These are phyloP conservation scores for Magallana nippona DNA, from an alignment of 2,888 invertebrate species.

Conservation along the genomic window DNA sequence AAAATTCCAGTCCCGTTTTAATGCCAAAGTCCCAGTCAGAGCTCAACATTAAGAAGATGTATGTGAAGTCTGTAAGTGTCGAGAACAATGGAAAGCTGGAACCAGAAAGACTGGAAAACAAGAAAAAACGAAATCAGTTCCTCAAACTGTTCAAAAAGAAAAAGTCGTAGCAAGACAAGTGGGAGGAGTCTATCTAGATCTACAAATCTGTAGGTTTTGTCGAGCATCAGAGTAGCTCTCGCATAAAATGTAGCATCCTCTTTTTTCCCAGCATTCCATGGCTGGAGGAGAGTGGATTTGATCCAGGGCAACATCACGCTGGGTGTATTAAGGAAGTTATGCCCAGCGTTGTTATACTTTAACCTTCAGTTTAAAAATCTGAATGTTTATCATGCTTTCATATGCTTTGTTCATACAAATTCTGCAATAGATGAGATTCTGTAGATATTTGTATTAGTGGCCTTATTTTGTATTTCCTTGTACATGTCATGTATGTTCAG, in stretches of 20 bases:
- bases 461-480: too few species aligned
- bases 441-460: too few species aligned
- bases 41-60: slow-evolving; percentile 27
- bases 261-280: neutral
- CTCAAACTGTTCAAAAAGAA: slow-evolving; percentile 40
- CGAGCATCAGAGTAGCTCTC: neutral
- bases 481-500: too few species aligned
- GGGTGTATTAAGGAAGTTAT: too few species aligned
- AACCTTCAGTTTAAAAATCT: too few species aligned
- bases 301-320: neutral
- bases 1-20: neutral
- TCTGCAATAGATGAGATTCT: too few species aligned
- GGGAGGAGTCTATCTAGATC: slow-evolving; percentile 8
- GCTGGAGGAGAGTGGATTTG: neutral
- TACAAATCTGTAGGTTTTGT: slow-evolving; percentile 19
- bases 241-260: neutral
- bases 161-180: neutral
- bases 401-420: too few species aligned
- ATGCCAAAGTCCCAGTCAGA: slow-evolving; percentile 44
- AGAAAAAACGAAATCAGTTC: slow-evolving; percentile 39
- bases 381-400: too few species aligned
- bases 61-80: neutral
- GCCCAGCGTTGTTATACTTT: too few species aligned
- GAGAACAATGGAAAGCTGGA: neutral
- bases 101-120: slow-evolving; percentile 30